These are phyloP conservation scores for Hypomesus transpacificus DNA, from an alignment of 2,113 vertebrate species.

Conservation along the genomic window DNA sequence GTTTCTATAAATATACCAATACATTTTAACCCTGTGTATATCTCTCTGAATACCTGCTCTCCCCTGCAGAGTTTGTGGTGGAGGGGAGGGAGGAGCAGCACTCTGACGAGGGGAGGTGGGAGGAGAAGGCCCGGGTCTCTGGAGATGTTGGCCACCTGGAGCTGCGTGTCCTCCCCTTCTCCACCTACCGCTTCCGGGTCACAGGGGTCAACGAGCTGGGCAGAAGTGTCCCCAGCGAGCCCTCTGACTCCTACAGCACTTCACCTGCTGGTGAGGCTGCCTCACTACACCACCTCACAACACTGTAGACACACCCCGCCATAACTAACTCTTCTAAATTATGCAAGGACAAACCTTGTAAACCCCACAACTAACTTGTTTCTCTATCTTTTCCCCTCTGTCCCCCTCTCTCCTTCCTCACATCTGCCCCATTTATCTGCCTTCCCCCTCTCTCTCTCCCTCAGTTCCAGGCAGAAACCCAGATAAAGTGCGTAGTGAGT, in stretches of 20 bases:
- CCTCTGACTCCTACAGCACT: constrained; percentile 58
- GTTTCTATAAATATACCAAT: neutral
- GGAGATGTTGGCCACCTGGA: constrained; percentile 66
- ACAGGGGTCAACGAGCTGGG: constrained; percentile 74
- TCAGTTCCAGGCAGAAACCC: constrained; percentile 77
- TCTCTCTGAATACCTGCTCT: constrained; percentile 1
- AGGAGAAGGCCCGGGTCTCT: constrained; percentile 46
- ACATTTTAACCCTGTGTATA: neutral
- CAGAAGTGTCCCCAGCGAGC: constrained; percentile 60
- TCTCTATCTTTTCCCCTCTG: neutral
- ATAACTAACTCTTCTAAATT: too few relatives aligned
- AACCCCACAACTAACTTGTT: neutral
- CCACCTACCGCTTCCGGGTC: constrained; percentile 78
- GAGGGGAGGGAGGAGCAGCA: constrained; percentile 70
- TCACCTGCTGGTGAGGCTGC: constrained; percentile 58
- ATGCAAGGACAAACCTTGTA: too few relatives aligned
- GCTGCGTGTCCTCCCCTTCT: constrained; percentile 72
- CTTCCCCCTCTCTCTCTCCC: neutral
- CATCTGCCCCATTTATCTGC: neutral
- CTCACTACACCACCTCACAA: too few relatives aligned
- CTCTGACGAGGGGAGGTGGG: constrained; percentile 59
- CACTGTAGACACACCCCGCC: too few relatives aligned
- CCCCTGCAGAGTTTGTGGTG: constrained; percentile 70
- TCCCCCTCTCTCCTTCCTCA: neutral
- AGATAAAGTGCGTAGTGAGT: constrained; percentile 71